Conservation (phyloP, 2,113 vertebrate species). For the Tragelaphus imberbis region DNA sequence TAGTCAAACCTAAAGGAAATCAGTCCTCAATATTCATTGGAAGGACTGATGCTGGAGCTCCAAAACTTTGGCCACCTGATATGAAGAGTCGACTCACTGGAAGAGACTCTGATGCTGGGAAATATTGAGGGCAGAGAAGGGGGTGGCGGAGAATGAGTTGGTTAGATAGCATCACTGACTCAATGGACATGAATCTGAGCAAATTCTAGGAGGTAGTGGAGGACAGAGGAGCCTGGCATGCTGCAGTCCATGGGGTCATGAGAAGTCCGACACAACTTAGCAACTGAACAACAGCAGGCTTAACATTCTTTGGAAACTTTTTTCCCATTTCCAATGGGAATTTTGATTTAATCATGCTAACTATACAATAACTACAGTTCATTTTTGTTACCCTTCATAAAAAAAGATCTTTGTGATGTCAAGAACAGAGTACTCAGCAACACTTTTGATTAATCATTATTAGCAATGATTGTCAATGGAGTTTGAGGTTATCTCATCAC, state of each 20-base stretch:
- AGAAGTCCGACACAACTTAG: neutral
- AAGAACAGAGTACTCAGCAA: neutral
- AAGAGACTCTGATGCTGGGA: neutral
- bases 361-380: neutral
- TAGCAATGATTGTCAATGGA: neutral
- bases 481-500: neutral
- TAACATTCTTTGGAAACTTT: neutral
- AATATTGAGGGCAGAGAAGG: neutral
- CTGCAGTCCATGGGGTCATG: neutral
- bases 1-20: neutral
- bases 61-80: neutral
- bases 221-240: neutral
- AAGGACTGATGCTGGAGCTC: neutral
- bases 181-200: neutral
- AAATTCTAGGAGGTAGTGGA: neutral
- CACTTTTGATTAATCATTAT: neutral
- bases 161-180: neutral
- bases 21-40: neutral
- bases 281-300: neutral
- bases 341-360: neutral
- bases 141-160: rapidly evolving
- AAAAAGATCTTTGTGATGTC: neutral
- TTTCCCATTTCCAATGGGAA: neutral
- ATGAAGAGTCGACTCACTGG: neutral
- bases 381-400: neutral